Percentiles rank a stretch among this genome's conserved stretches.
Conservation (phyloP, 2,888 invertebrate species). For the Drosophila ezoana region DNA sequence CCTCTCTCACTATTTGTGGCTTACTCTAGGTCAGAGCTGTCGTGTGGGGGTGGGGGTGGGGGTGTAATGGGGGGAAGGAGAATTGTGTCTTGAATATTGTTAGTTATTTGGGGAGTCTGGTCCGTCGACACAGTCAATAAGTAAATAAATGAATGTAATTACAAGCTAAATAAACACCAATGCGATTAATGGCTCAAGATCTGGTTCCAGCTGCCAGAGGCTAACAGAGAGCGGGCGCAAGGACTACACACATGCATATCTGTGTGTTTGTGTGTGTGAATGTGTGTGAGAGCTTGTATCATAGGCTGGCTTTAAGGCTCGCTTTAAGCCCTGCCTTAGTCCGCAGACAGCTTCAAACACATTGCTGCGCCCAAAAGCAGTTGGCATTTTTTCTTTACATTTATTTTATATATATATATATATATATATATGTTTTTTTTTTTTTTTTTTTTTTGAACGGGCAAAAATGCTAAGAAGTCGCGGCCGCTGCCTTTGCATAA, state of each 20-base stretch:
- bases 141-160: slow-evolving; percentile 84
- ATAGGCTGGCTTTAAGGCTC: slow-evolving; percentile 41
- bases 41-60: slow-evolving; percentile 1
- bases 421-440: slow-evolving; percentile 4
- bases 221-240: background rate
- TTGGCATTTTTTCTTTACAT: slow-evolving; percentile 2
- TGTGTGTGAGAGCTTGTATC: slow-evolving; percentile 25
- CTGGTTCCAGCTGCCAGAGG: slow-evolving; percentile 3
- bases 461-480: slow-evolving; percentile 76
- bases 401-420: background rate
- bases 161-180: slow-evolving; percentile 83
- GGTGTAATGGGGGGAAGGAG: background rate
- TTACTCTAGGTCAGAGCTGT: slow-evolving; percentile 65
- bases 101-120: slow-evolving; percentile 68
- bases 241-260: slow-evolving; percentile 5
- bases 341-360: slow-evolving; percentile 55
- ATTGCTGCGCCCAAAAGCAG: slow-evolving; percentile 36
- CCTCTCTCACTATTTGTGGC: slow-evolving; percentile 35
- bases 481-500: slow-evolving; percentile 73
- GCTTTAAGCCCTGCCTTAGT: slow-evolving; percentile 31
- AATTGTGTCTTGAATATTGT: slow-evolving; percentile 60
- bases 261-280: slow-evolving; percentile 9
- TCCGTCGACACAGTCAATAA: slow-evolving; percentile 81
- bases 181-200: slow-evolving; percentile 77
- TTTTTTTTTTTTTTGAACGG: slow-evolving; percentile 17